phyloP scores from a whole-genome alignment of 2,113 vertebrate species.

The Petroica traversi region DNA sequence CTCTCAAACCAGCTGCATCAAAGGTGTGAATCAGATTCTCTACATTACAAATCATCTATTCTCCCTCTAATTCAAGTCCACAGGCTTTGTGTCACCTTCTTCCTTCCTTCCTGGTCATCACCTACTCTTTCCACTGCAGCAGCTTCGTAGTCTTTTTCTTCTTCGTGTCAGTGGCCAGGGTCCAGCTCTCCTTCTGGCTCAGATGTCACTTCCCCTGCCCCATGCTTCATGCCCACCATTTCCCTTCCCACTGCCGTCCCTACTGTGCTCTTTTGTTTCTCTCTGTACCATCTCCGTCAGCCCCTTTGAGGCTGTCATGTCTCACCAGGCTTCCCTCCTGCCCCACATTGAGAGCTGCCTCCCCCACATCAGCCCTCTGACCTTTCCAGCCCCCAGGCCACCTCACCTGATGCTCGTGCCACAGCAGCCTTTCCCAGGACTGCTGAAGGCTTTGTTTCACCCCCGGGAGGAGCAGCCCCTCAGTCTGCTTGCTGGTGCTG shows the following conservation, averaged over 20 bases:
- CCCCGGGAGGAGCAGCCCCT: neutral
- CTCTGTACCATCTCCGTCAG: neutral
- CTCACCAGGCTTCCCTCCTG: neutral
- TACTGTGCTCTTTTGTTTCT: neutral
- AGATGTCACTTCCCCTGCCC: neutral
- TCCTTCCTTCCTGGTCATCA: neutral
- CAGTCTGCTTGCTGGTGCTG: neutral
- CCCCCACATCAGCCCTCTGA: neutral
- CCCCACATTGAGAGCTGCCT: neutral
- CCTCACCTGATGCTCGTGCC: neutral
- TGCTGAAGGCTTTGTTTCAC: neutral
- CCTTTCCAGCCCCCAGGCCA: neutral
- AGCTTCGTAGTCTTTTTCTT: neutral
- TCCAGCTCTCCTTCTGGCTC: neutral
- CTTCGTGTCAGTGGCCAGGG: neutral
- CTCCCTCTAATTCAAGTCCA: neutral
- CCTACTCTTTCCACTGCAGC: neutral
- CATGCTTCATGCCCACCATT: neutral
- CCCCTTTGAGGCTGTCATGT: neutral
- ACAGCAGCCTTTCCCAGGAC: neutral
- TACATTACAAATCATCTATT: neutral
- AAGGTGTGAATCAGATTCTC: constrained; percentile 11
- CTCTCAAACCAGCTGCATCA: neutral
- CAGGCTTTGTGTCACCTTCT: neutral
- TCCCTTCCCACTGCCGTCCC: neutral